Base-by-base conservation (phyloP, 2,888 invertebrate genomes). In the Tenthredo notha region DNA sequence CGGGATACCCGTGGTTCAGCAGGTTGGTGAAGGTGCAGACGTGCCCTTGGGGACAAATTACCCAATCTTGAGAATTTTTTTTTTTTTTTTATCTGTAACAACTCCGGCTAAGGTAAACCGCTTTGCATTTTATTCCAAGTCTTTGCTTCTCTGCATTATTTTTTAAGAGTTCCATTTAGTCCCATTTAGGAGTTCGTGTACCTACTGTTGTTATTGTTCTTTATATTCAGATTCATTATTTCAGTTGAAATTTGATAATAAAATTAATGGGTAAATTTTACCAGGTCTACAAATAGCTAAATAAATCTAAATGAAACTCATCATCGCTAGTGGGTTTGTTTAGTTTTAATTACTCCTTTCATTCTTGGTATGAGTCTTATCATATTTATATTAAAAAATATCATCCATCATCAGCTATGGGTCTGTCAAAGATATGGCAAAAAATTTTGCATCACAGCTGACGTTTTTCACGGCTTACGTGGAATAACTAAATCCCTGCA, bases 11-110 rank as follows among this genome's bases (percentile, higher is more conserved):
- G 37, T 18, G 37, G 37, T 70, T n/a, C 10, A 61, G 61, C 37
- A 70, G 37, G 70, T 70, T 70, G 70, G 70, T 18, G n/a, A 70
- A 70, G 70, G 70, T 40, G 33, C 37, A 70, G 70, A 70, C 70
- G 70, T 70, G 70, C 33, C 70, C 70, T 37, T 70, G 70, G 70
- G n/a, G 70, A 70, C 70, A 40, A 70, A 70, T 70, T 40, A 70
- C 37, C 70, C n/a, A 9, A 33, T 70, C 70, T 37, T 15, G 15
- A n/a, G 9, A 3, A 37, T n/a, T 70, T 37, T 70, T 37, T 70
- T 70, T 18, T 40, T 37, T 70, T 37, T 70, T 70, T 70, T 70
- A 7, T 40, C 40, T 70, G 70, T 4, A 61, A 21, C 61, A 61
- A 61, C 61, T 61, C 21, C 61, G 61, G 9, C 61, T 2, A 25